phyloP scores from a whole-genome alignment of 2,797 vertebrate genomes.

The Poeciliopsis paucimaculata region DNA sequence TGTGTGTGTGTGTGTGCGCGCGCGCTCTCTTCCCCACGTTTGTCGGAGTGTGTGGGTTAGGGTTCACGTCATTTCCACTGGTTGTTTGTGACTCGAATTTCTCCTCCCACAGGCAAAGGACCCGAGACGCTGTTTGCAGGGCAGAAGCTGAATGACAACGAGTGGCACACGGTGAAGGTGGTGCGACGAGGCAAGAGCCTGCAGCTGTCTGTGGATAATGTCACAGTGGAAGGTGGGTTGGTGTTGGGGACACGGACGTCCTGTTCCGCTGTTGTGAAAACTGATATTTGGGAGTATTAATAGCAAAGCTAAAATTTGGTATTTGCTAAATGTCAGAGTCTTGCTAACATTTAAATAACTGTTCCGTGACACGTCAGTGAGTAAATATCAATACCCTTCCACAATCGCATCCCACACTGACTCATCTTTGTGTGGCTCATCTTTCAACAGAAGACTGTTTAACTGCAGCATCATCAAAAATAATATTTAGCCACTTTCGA shows the following conservation, averaged over 20 bases:
- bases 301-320: background rate
- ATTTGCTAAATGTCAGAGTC: conserved; percentile 14
- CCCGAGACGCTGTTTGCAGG: conserved; percentile 90
- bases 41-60: conserved; percentile 13
- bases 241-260: background rate
- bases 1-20: conserved; percentile 6
- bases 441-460: background rate
- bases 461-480: background rate
- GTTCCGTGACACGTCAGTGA: conserved; percentile 1
- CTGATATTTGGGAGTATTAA: conserved; percentile 5
- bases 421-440: background rate
- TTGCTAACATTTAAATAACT: conserved; percentile 1
- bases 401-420: background rate
- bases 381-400: background rate
- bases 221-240: conserved; percentile 91
- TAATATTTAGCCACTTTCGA: background rate
- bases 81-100: conserved; percentile 63
- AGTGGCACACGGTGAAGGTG: conserved; percentile 94
- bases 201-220: conserved; percentile 94
- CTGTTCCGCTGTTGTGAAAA: conserved; percentile 19
- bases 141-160: conserved; percentile 94
- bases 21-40: background rate
- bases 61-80: conserved; percentile 30
- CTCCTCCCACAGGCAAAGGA: conserved; percentile 86
- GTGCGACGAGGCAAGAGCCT: conserved; percentile 89